phyloP scores from a whole-genome alignment of 2,113 vertebrate species.

The Apteryx mantelli region DNA sequence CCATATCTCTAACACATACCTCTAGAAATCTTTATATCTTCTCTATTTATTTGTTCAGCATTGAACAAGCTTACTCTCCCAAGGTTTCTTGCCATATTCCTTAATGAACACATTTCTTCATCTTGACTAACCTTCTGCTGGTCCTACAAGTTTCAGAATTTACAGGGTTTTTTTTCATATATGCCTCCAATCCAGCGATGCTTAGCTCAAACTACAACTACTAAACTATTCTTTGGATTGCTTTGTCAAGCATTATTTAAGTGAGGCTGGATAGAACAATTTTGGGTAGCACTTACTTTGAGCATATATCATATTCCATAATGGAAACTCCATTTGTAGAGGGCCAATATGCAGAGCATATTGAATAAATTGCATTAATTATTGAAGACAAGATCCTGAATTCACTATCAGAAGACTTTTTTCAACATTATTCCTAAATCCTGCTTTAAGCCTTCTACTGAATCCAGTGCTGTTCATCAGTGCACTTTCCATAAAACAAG shows the following conservation, averaged over 20 bases:
- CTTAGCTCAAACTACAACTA: background rate
- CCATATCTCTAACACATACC: background rate
- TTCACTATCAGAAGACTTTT: background rate
- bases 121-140: background rate
- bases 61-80: background rate
- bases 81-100: background rate
- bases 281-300: background rate
- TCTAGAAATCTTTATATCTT: background rate
- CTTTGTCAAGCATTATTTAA: background rate
- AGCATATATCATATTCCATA: background rate
- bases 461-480: background rate
- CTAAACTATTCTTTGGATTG: background rate
- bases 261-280: background rate
- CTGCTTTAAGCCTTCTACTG: background rate
- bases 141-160: background rate
- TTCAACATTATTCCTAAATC: background rate
- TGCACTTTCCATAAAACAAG: background rate
- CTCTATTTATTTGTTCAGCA: background rate
- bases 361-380: background rate
- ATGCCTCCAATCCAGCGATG: background rate
- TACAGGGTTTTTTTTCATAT: background rate
- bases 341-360: background rate
- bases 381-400: background rate
- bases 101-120: background rate
- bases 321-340: background rate